These are phyloP conservation scores for Proteles cristata DNA, from an alignment of 2,113 vertebrate genomes.

Conservation along the genomic window DNA sequence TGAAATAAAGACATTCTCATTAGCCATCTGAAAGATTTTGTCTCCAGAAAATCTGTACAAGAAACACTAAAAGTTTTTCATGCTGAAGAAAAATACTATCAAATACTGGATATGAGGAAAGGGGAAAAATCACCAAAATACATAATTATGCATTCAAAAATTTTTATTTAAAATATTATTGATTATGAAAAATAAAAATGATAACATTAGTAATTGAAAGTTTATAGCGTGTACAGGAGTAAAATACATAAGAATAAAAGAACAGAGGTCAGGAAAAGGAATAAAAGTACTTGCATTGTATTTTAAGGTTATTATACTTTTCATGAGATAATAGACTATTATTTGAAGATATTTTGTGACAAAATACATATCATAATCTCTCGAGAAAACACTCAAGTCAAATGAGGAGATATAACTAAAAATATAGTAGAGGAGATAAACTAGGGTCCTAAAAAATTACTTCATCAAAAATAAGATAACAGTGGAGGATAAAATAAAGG, in stretches of 20 bases:
- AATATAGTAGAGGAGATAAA: neutral
- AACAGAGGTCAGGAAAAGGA: neutral
- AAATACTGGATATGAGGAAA: neutral
- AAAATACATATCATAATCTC: neutral
- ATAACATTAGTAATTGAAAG: neutral
- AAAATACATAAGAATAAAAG: neutral
- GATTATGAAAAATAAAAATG: neutral
- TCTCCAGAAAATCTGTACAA: neutral
- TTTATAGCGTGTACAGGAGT: neutral
- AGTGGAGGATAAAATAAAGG: neutral
- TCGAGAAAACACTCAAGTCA: neutral
- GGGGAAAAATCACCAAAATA: neutral
- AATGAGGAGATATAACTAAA: neutral
- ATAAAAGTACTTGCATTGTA: neutral
- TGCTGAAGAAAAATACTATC: neutral
- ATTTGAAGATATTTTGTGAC: neutral
- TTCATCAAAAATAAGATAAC: neutral
- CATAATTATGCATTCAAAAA: neutral
- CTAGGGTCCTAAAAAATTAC: neutral
- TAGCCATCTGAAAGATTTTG: neutral
- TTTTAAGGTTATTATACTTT: neutral
- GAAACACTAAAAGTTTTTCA: neutral
- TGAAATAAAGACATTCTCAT: neutral
- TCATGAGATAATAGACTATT: neutral
- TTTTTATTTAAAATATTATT: neutral